These are phyloP conservation scores for Amphiprion clarkii DNA, from an alignment of 2,797 vertebrate species.

Conservation along the genomic window DNA sequence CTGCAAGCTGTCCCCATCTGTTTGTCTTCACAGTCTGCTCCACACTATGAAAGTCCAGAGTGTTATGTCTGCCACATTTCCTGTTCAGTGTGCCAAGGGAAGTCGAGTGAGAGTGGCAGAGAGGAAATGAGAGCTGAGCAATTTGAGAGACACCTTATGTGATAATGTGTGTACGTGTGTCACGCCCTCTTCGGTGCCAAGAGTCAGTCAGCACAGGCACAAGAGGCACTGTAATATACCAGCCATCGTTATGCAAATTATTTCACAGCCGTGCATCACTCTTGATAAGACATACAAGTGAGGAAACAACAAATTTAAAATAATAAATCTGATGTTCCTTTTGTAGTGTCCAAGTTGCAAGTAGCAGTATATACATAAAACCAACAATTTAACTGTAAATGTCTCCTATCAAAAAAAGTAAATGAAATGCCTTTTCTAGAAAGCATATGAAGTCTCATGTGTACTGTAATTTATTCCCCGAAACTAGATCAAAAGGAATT, in stretches of 20 bases:
- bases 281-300: neutral
- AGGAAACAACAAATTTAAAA: neutral
- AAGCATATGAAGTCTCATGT: conserved; percentile 11
- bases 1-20: conserved; percentile 74
- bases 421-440: conserved; percentile 29
- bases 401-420: neutral
- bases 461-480: conserved; percentile 26
- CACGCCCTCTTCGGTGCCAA: conserved; percentile 8
- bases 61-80: conserved; percentile 74
- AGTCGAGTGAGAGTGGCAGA: conserved; percentile 55
- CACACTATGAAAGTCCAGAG: conserved; percentile 58
- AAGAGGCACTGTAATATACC: neutral
- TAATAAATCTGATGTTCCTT: neutral
- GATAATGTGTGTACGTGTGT: conserved; percentile 32
- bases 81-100: conserved; percentile 57
- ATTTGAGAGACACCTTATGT: conserved; percentile 56
- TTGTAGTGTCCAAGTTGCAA: conserved; percentile 1
- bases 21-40: conserved; percentile 59
- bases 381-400: conserved; percentile 12
- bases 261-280: conserved; percentile 10
- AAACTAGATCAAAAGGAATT: conserved; percentile 53
- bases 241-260: conserved; percentile 8
- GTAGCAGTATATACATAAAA: neutral
- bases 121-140: conserved; percentile 67
- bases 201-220: conserved; percentile 12